Percentiles rank a stretch among this genome's conserved stretches.
Conservation (phyloP, 2,113 vertebrate species). For the Melospiza georgiana region DNA sequence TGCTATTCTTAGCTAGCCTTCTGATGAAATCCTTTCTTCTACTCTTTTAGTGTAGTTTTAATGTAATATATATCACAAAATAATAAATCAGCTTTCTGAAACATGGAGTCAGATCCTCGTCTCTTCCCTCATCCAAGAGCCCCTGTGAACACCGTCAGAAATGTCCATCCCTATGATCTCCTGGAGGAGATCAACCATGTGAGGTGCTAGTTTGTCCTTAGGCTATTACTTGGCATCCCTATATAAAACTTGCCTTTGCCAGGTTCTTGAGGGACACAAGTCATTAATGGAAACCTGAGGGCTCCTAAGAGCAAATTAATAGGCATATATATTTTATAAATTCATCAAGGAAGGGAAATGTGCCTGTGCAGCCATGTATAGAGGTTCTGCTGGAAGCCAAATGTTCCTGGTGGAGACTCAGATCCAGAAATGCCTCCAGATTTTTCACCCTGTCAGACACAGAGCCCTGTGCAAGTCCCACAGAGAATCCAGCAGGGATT, state of each 20-base stretch:
- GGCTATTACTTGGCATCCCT: background rate
- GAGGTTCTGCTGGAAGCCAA: background rate
- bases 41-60: no score
- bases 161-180: background rate
- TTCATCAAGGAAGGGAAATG: background rate
- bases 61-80: no score
- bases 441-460: background rate
- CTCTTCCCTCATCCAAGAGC: no score
- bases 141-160: no score
- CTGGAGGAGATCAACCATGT: background rate
- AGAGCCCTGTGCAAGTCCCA: background rate
- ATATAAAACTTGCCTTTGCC: background rate
- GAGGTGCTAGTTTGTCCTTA: background rate
- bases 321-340: background rate
- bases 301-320: background rate
- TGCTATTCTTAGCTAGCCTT: no score
- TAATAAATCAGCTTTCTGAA: no score
- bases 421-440: background rate
- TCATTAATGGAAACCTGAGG: conserved; percentile 2
- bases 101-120: no score
- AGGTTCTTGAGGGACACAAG: background rate
- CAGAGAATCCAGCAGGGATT: background rate
- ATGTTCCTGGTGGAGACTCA: background rate
- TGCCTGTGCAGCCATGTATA: background rate
- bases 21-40: no score